Evolutionary conservation across 1,140 invertebrate species (phyloP), one percentile per base, ranked within the genome.

Genomic region (Sesamia nonagrioides): DNA sequence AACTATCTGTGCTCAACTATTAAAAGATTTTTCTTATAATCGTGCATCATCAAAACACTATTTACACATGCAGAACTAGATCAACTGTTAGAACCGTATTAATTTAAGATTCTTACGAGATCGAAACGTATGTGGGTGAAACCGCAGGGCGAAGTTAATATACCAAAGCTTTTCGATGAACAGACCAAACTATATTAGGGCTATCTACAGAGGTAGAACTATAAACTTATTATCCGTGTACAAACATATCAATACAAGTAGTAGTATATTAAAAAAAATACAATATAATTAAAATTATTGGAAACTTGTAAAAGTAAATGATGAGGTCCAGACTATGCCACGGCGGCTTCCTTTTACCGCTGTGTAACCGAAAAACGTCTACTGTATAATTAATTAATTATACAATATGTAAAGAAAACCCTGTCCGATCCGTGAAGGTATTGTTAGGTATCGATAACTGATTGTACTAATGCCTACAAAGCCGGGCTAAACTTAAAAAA

Each of bases 221-320:
- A 45, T 4, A 17, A 66, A 42, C 37, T 17, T 66, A 66, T 17
- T 18, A 17, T 66, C 17, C 9, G 5, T 42, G 17, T 21, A 42
- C 15, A 61, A 40, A 40, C 11, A 40, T 66, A 18, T 42, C 54
- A 60, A 18, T 40, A 37, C 27, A 27, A 27, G 27, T 61, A 61
- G 37, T 61, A 35, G 33, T 61, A 63, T 63, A 63, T 63, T 63
- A n/a, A 15, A 40, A 6, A 40, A 40, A 63, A 63, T 18, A 66
- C 18, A 5, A 61, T 37, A 61, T 42, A 42, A 42, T 66, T 42
- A 42, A 42, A 42, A 66, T 42, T 66, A 66, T 17, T 66, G 17
- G 17, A 42, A 66, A 21, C 54, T 9, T 33, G 54, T 56, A 8
- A 27, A 33, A 2, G 13, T 21, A 27, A 3, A 8, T 56, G 8